These are phyloP conservation scores for Drosophila cyrtoloma DNA, from an alignment of 2,888 invertebrate species.

Conservation along the genomic window DNA sequence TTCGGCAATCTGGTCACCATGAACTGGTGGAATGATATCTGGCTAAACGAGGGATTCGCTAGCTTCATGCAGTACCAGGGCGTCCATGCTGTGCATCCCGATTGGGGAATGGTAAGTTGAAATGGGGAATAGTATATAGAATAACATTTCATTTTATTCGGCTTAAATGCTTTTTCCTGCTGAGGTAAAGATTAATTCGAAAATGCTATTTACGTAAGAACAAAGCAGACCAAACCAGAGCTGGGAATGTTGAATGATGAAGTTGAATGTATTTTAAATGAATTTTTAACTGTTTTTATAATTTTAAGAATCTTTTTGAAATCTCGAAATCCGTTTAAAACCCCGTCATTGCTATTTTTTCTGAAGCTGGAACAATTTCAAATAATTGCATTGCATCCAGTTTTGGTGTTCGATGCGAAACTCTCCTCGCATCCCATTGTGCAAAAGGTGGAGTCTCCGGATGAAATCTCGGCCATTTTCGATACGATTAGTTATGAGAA, in stretches of 20 bases:
- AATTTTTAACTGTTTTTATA: not conserved
- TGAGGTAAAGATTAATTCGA: not conserved
- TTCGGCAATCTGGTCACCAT: slow-evolving; percentile 96
- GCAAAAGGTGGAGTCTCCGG: slow-evolving; percentile 92
- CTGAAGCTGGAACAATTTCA: slow-evolving; percentile 91
- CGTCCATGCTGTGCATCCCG: slow-evolving; percentile 88
- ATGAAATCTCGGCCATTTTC: slow-evolving; percentile 95
- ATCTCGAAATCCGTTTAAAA: not conserved
- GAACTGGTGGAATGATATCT: slow-evolving; percentile 96
- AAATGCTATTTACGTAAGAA: not conserved
- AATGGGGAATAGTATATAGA: not conserved
- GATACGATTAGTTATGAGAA: slow-evolving; percentile 96
- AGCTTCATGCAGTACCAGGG: slow-evolving; percentile 94
- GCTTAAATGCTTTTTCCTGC: not conserved
- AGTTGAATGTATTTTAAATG: not conserved
- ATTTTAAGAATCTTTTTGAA: slow-evolving; percentile 17
- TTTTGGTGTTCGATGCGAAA: slow-evolving; percentile 90
- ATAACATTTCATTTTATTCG: not conserved
- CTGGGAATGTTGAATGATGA: too few relatives aligned
- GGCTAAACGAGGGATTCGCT: slow-evolving; percentile 97
- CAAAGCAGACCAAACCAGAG: too few relatives aligned
- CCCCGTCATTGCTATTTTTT: slow-evolving; percentile 20
- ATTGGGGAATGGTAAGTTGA: slow-evolving; percentile 90
- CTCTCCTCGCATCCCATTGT: slow-evolving; percentile 95
- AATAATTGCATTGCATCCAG: slow-evolving; percentile 89